A percentile compares a stretch with the other conserved stretches of the same genome.
These are phyloP conservation scores for Cricetomys ansorgei DNA, from an alignment of 2,113 vertebrate genomes.

Conservation along the genomic window DNA sequence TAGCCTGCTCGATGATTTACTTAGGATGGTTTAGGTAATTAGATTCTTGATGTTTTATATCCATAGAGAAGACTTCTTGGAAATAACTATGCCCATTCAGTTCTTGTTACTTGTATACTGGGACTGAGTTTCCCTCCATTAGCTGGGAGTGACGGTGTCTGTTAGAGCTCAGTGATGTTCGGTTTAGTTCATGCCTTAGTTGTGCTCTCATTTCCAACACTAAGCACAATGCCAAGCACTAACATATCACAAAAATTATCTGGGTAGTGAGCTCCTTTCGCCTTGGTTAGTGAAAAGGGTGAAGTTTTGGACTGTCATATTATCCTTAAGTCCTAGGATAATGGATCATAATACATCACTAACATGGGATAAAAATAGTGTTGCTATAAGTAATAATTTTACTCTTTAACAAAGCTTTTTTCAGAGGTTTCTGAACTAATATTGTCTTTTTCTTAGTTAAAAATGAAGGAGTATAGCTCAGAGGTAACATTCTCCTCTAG, in stretches of 20 bases:
- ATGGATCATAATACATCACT: not conserved
- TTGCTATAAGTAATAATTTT: not conserved
- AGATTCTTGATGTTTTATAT: not conserved
- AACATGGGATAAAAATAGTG: not conserved
- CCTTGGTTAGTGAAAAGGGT: not conserved
- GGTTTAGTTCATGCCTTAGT: not conserved
- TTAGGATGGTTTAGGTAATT: not conserved
- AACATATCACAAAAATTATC: not conserved
- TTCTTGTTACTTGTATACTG: conserved; percentile 7
- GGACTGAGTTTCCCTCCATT: not conserved
- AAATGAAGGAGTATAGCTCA: not conserved
- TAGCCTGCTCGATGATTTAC: not conserved
- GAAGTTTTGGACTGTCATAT: not conserved
- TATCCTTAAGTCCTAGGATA: not conserved
- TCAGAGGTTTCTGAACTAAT: conserved; percentile 6
- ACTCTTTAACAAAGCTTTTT: not conserved
- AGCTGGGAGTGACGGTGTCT: not conserved
- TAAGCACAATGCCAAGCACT: not conserved
- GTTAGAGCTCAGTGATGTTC: conserved; percentile 3
- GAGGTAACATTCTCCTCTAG: not conserved
- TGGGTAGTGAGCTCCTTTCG: not conserved
- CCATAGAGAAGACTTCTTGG: not conserved
- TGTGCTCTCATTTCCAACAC: not conserved
- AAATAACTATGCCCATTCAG: not conserved
- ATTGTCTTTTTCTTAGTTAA: not conserved